These are phyloP conservation scores for Camponotus vicinus DNA, from an alignment of 1,140 invertebrate genomes.

Conservation along the genomic window DNA sequence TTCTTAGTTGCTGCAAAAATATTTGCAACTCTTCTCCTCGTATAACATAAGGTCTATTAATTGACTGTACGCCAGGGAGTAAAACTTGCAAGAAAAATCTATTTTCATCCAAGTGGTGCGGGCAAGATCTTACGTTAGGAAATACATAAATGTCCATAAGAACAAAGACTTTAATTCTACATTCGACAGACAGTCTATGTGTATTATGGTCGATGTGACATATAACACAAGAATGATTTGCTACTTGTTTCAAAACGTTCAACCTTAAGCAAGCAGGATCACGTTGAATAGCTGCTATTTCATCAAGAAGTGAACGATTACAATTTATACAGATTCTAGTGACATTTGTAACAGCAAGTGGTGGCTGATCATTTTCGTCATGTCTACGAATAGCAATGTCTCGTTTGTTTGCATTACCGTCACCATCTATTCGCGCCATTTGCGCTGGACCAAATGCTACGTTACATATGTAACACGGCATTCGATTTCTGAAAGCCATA, in stretches of 20 bases:
- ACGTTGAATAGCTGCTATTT: neutral
- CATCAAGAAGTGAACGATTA: neutral
- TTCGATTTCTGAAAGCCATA: too few relatives aligned
- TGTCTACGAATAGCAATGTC: too few relatives aligned
- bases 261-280: neutral
- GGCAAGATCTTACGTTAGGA: neutral
- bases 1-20: neutral
- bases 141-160: neutral
- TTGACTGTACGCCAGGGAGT: neutral
- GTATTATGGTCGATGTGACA: neutral
- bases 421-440: too few relatives aligned
- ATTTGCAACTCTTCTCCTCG: neutral
- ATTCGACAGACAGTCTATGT: neutral
- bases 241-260: constrained; percentile 3
- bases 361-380: too few relatives aligned
- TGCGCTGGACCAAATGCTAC: too few relatives aligned
- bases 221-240: neutral
- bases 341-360: too few relatives aligned
- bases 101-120: neutral
- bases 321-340: too few relatives aligned
- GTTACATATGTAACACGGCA: too few relatives aligned
- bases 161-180: neutral
- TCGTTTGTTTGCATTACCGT: too few relatives aligned
- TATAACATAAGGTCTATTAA: constrained; percentile 6
- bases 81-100: neutral